Conservation (phyloP, 2,113 vertebrate genomes). For the Ciconia maguari region DNA sequence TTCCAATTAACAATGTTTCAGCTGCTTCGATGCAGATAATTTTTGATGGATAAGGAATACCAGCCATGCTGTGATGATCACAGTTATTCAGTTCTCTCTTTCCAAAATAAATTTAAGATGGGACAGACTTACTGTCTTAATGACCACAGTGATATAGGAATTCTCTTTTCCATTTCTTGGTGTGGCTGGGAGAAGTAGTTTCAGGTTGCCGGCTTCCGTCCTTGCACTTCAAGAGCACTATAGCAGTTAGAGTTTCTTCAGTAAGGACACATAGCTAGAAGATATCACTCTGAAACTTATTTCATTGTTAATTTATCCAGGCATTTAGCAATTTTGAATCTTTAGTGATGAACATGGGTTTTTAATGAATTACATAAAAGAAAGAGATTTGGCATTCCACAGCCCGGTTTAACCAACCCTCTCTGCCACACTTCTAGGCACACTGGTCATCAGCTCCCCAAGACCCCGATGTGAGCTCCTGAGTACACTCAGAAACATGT, state of each 20-base stretch:
- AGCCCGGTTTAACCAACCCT: background rate
- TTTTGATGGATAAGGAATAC: background rate
- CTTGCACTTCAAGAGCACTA: background rate
- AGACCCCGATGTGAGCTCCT: background rate
- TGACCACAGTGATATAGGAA: background rate
- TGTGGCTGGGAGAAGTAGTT: background rate
- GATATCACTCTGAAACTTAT: background rate
- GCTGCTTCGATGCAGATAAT: background rate
- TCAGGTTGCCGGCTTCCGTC: background rate
- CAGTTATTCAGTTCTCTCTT: background rate
- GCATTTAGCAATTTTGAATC: background rate
- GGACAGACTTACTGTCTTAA: background rate
- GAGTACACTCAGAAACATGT: background rate
- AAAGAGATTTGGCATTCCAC: background rate
- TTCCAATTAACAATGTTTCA: background rate
- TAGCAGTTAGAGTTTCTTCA: background rate
- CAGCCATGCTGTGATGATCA: background rate
- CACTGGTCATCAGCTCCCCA: background rate
- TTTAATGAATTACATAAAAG: background rate
- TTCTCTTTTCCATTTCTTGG: background rate
- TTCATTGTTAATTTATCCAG: background rate
- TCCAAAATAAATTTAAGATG: background rate
- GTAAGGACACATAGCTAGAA: background rate
- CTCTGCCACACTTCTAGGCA: background rate
- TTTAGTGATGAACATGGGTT: background rate